Base-by-base conservation (phyloP, 2,113 vertebrate species). In the Leptocoma aspasia region DNA sequence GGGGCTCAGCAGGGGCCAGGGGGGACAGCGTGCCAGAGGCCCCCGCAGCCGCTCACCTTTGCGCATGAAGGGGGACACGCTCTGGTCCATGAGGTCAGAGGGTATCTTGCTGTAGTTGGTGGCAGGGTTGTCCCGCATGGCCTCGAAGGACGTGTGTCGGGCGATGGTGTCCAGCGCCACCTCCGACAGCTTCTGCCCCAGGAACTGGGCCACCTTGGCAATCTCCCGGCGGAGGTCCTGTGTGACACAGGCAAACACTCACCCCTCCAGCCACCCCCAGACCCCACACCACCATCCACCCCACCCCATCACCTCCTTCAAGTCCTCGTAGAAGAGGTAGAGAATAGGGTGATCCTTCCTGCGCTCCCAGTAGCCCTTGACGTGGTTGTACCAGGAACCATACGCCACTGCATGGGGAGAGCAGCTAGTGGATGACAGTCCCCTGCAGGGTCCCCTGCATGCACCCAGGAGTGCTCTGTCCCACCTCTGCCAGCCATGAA, bases 401-500 rank as follows among this genome's bases (percentile, higher is more conserved):
- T 66, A 66, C 0, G 64, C 64, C 64, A 66, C 64, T 66, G 44
- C 64, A 66, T 35, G 44, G 16, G 35, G 45, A 72, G 23, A 85
- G 70, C 4, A 8, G 53, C 7, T 41, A 30, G 64, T 37, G 31
- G 68, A 42, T 80, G 65, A 10, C 66, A 64, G 35, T 11, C 10
- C 75, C 3, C 42, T 1, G 3, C 8, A 8, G 22, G 10, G 33
- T 28, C 27, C 27, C 23, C 52, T 7, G 10, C 37, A 24, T 2
- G 1, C 19, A 59, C 60, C 60, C 44, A 4, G 15, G 10, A 9
- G 7, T 53, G 11, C 27, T 39, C 22, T 9, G 44, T 68, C 83
- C 42, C 94, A 99, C 99, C 90, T 82, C 97, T 95, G 96, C 98
- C 98, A 3, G 64, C 89, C 97, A 99, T 98, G 86, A 99, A 99